A percentile compares a stretch with the other conserved stretches of the same genome.
phyloP scores from a whole-genome alignment of 23 tunicate genomes.

The Halocynthia aurantium region DNA sequence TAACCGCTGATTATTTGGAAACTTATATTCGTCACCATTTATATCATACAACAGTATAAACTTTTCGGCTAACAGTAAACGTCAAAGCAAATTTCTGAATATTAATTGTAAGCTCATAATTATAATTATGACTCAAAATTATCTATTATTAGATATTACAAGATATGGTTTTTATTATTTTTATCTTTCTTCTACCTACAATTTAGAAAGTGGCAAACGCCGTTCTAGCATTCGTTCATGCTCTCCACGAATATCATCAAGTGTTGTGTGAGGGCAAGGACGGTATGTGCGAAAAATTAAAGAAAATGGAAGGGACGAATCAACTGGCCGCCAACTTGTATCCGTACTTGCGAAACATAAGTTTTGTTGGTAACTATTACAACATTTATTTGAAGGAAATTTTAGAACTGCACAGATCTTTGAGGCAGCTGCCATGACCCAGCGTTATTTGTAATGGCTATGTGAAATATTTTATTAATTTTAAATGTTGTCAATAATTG shows the following conservation, averaged over 20 bases:
- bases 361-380: background rate
- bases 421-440: too few relatives aligned
- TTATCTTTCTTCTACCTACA: background rate
- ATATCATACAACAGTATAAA: too few relatives aligned
- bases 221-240: slow-evolving; percentile 38
- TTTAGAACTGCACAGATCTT: background rate
- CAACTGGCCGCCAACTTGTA: background rate
- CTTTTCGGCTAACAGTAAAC: too few relatives aligned
- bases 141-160: too few relatives aligned
- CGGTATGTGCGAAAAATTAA: slow-evolving; percentile 37
- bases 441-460: too few relatives aligned
- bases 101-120: too few relatives aligned
- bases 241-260: slow-evolving; percentile 35
- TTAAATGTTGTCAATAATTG: background rate
- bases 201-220: slow-evolving; percentile 28
- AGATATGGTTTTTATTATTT: too few relatives aligned
- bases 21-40: too few relatives aligned
- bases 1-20: too few relatives aligned
- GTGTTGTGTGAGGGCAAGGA: slow-evolving; percentile 23
- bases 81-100: too few relatives aligned
- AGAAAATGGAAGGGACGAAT: background rate
- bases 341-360: background rate
- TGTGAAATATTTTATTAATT: too few relatives aligned
- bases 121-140: too few relatives aligned
- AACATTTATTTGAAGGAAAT: background rate